These are phyloP conservation scores for Pristionchus pacificus DNA, from an alignment of 1,140 invertebrate species.

Conservation along the genomic window DNA sequence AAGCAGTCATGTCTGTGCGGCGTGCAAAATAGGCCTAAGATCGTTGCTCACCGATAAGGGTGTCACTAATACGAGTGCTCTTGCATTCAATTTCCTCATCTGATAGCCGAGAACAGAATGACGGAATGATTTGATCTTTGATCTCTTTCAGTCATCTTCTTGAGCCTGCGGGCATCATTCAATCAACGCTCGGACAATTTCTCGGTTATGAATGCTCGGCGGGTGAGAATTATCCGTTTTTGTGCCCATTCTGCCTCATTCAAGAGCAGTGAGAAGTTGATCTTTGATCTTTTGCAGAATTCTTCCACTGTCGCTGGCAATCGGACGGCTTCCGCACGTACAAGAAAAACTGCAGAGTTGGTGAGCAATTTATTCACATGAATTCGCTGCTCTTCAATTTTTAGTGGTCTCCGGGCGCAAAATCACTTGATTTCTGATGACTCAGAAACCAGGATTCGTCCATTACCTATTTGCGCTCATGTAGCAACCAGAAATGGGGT, in stretches of 20 bases:
- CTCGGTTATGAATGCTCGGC: conserved; percentile 49
- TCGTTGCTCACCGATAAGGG: no score
- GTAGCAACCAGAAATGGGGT: no score
- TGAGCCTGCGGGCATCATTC: conserved; percentile 35
- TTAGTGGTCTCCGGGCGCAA: neutral
- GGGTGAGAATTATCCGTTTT: conserved; percentile 50
- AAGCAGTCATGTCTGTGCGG: conserved; percentile 28
- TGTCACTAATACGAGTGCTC: no score
- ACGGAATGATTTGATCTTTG: no score
- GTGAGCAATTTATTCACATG: conserved; percentile 17
- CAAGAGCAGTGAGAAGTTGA: no score
- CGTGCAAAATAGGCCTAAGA: no score
- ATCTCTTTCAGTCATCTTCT: conserved; percentile 28
- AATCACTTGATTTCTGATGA: conserved; percentile 9
- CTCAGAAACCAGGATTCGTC: conserved; percentile 14
- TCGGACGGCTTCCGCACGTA: conserved; percentile 51
- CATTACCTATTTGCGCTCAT: conserved; percentile 16
- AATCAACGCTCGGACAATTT: conserved; percentile 50
- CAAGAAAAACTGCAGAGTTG: conserved; percentile 47
- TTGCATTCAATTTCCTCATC: neutral
- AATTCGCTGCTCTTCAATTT: conserved; percentile 7
- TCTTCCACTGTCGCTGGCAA: conserved; percentile 54
- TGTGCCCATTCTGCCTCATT: neutral
- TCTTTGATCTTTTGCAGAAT: no score
- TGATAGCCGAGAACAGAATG: no score